Evolutionary conservation across 2,888 invertebrate species (phyloP), one percentile per base, ranked within the genome.

Genomic region (Drosophila seclusa): DNA sequence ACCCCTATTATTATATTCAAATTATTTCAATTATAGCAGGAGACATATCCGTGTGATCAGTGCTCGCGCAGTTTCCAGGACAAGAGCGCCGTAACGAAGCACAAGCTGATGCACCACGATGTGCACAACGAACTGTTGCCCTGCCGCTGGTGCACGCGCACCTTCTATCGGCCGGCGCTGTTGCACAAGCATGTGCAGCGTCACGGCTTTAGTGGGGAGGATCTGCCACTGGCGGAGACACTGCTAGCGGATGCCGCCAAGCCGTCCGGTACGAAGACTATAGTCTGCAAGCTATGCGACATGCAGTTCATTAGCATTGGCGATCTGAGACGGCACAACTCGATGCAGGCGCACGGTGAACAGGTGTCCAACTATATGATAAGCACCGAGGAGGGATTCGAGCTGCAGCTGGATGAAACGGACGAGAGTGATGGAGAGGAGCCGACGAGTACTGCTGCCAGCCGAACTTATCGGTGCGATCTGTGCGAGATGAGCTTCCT

Each of bases 401-500:
- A 93, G 73, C 68, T 93, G 52, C 78, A 89, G 27, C 71, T 93
- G 24, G 92, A 91, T 24, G 93, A 93, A 73, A 92, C 93, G 2
- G 93, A 93, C 24, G 84, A 87, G 67, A 92, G 92, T 7, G 93
- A 92, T 24, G 80, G 11, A 11, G 32, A 78, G 13, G 87, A 88
- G 10, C 49, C 60, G 2, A 61, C 53, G 5, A 42, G 31, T 6
- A 29, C 61, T 24, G 34, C 57, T 27, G 31, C 62, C 5, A 58
- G 45, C 10, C 68, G 68, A 27, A 59, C 77, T 11, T 92, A 92
- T 64, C 75, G 62, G 0, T 92, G 92, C 55, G 90, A 91, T 34
- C 62, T 92, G 21, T 93, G 93, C 60, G 79, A 87, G 4, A 72
- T 90, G 50, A 81, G 67, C 11, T 92, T 91, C 68, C 83, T 86